Conservation (phyloP, 1,140 invertebrate genomes). For the Nylanderia fulva region DNA sequence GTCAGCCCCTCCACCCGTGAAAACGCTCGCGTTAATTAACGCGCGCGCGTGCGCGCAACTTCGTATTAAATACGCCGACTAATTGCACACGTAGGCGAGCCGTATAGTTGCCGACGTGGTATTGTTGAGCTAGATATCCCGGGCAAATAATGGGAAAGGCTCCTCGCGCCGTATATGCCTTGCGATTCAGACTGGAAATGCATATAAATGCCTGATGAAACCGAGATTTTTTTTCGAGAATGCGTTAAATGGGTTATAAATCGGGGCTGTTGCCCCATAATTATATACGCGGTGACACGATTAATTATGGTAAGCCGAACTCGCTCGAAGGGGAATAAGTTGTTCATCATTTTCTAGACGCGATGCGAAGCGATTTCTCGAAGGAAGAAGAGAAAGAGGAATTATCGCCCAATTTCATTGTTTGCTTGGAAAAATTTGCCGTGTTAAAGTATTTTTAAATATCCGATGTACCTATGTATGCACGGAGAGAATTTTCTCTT, state of each 20-base stretch:
- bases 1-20: background rate
- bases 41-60: slow-evolving; percentile 12
- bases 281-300: slow-evolving; percentile 53
- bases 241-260: slow-evolving; percentile 70
- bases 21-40: slow-evolving; percentile 71
- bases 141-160: slow-evolving; percentile 45
- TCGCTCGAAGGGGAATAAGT: background rate
- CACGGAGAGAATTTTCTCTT: too few species aligned
- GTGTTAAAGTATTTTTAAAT: background rate
- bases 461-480: too few species aligned
- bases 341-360: background rate
- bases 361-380: too few species aligned
- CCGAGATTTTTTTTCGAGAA: slow-evolving; percentile 75
- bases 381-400: too few species aligned
- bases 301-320: slow-evolving; percentile 67
- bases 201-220: slow-evolving; percentile 75
- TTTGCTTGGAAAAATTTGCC: slow-evolving; percentile 28
- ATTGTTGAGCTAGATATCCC: slow-evolving; percentile 74
- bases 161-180: slow-evolving; percentile 39
- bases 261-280: slow-evolving; percentile 55
- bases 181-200: slow-evolving; percentile 78
- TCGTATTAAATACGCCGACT: slow-evolving; percentile 71
- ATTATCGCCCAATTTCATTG: background rate
- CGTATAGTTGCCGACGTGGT: slow-evolving; percentile 56
- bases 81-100: slow-evolving; percentile 74